Percentiles rank a stretch among this genome's conserved stretches.
Evolutionary conservation across 1,140 invertebrate genomes (phyloP).

Genomic region (Limonius californicus): DNA sequence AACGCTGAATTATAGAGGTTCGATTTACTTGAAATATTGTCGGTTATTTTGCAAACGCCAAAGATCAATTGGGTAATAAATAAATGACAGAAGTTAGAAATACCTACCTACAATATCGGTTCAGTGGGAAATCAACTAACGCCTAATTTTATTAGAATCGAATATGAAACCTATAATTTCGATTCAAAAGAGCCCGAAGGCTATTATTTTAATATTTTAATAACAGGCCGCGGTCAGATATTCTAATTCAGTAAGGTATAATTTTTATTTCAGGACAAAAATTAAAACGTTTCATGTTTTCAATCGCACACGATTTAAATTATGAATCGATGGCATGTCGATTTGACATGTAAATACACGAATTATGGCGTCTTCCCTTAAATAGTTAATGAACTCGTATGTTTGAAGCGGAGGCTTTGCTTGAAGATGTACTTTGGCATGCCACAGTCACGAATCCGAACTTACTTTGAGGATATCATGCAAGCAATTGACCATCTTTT

Average conservation of each 20-base stretch:
- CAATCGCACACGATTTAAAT: conserved; percentile 2
- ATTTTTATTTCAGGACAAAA: conserved; percentile 2
- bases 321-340: conserved; percentile 10
- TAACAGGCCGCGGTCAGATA: background rate
- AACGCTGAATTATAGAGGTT: too few relatives aligned
- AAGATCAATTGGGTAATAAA: too few relatives aligned
- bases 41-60: too few relatives aligned
- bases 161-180: background rate
- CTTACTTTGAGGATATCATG: background rate
- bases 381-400: background rate
- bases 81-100: too few relatives aligned
- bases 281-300: conserved; percentile 8
- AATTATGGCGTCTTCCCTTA: conserved; percentile 10
- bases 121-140: background rate
- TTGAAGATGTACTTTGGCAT: conserved; percentile 2
- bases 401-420: background rate
- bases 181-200: background rate
- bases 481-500: conserved; percentile 4
- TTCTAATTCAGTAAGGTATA: conserved; percentile 1
- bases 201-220: background rate
- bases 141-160: background rate
- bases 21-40: too few relatives aligned
- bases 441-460: background rate
- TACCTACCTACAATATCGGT: too few relatives aligned
- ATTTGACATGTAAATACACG: conserved; percentile 13